Base-by-base conservation (phyloP, 2,888 invertebrate species). In the Resseliella maxima region DNA sequence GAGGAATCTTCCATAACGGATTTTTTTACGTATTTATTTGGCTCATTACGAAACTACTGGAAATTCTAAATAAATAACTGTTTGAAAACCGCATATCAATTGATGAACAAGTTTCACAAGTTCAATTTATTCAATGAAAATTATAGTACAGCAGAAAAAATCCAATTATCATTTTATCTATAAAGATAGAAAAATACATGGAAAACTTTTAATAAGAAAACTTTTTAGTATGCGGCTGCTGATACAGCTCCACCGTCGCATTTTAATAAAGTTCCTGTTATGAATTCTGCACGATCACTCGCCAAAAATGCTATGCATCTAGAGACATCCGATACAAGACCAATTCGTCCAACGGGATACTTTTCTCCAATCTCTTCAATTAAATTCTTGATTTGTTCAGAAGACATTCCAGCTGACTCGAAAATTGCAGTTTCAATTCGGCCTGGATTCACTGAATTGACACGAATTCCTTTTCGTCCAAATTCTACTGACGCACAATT, bases 401-500 rank as follows among this genome's bases (percentile, higher is more conserved):
- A 6, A 8, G 18, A 10, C 50, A 6, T 10, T 2, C 50, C 50
- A 50, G 12, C 59, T 24, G 59, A 2, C 5, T 24, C 59, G 24
- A 59, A 59, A 24, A 24, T 24, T 27, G 24, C 24, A 6, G n/a
- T 59, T 59, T 59, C 18, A 27, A 24, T 27, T 3, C n/a, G 24
- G 24, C 59, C 59, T 24, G n/a, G 59, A n/a, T 24, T 97, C 88
- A 95, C 12, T 41, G 41, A 94, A 91, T 98, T 98, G 0, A 97
- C 97, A 45, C 98, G 92, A 0, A 98, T 96, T 88, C 94, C 94
- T 90, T 95, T 95, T 0, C 93, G 89, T 38, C 94, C 96, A 86
- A 97, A 91, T 89, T 97, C 98, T 36, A 99, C 91, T 12, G 99
- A 97, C 2, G 95, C 93, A 90, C 98, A 98, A 89, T 95, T 93